phyloP scores from a whole-genome alignment of 2,888 invertebrate species.

The Troides oblongomaculatus region DNA sequence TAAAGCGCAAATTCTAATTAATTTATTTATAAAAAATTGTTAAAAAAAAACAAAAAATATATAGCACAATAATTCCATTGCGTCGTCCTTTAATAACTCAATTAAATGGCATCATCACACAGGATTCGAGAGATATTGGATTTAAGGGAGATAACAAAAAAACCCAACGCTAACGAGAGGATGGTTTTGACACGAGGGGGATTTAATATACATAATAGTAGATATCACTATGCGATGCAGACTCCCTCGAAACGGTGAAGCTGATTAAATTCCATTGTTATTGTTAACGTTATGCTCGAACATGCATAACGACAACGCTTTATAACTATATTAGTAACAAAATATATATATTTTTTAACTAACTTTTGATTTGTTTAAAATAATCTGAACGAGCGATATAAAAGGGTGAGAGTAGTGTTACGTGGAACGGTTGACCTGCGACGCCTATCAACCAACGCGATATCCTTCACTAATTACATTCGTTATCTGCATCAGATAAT shows the following conservation, averaged over 20 bases:
- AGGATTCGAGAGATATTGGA: conserved; percentile 48
- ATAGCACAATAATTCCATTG: background rate
- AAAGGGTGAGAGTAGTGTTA: conserved; percentile 38
- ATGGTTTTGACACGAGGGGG: conserved; percentile 49
- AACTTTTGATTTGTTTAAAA: background rate
- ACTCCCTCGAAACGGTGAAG: conserved; percentile 54
- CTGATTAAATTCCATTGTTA: conserved; percentile 73
- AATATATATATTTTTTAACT: background rate
- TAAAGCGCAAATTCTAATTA: background rate
- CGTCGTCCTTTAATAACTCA: conserved; percentile 60
- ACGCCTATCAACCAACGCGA: conserved; percentile 43
- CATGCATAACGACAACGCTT: conserved; percentile 31
- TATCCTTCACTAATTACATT: conserved; percentile 70
- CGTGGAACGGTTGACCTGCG: conserved; percentile 67
- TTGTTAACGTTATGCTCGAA: conserved; percentile 58
- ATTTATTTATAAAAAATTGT: too few species aligned
- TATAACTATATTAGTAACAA: background rate
- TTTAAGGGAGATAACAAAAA: conserved; percentile 52
- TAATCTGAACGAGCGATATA: conserved; percentile 33
- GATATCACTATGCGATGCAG: conserved; percentile 56
- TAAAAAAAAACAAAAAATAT: background rate
- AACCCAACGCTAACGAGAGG: conserved; percentile 51
- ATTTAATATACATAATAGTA: conserved; percentile 51
- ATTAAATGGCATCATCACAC: conserved; percentile 67
- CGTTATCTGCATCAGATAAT: conserved; percentile 73